Conservation (phyloP, 2,113 vertebrate species). For the Calonectris borealis region DNA sequence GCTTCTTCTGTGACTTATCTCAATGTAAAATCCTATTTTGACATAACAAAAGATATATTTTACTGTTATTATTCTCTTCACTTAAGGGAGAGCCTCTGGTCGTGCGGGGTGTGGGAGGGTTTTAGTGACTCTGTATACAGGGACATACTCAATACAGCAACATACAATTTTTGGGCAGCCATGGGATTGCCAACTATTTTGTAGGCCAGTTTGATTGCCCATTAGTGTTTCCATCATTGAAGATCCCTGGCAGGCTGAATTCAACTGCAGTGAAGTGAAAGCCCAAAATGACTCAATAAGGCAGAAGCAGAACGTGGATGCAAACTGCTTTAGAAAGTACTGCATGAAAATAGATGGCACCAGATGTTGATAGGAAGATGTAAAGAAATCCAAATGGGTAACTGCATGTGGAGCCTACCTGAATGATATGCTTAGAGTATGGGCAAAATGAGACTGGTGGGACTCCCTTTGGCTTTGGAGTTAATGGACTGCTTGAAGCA, state of each 20-base stretch:
- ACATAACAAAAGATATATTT: neutral
- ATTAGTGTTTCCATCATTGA: neutral
- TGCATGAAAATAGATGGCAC: neutral
- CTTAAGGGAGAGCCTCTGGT: neutral
- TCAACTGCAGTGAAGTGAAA: neutral
- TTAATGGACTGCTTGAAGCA: neutral
- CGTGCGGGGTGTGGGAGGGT: neutral
- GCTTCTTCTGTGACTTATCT: conserved; percentile 2
- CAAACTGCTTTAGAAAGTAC: neutral
- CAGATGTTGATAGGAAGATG: neutral
- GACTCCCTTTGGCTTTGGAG: neutral
- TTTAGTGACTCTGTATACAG: neutral
- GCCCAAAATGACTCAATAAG: neutral
- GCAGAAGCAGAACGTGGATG: neutral
- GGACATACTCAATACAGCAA: neutral
- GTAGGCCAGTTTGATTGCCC: neutral
- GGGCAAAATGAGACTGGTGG: neutral
- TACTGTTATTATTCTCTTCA: neutral
- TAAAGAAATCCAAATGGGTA: neutral
- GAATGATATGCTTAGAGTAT: neutral
- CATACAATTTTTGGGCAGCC: neutral
- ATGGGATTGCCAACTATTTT: neutral
- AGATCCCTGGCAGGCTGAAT: neutral
- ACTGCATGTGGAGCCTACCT: neutral
- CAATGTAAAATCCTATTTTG: neutral